Evolutionary conservation across 2,113 vertebrate species (phyloP), one percentile per base, ranked within the genome.

Genomic region (Elephantulus edwardii): DNA sequence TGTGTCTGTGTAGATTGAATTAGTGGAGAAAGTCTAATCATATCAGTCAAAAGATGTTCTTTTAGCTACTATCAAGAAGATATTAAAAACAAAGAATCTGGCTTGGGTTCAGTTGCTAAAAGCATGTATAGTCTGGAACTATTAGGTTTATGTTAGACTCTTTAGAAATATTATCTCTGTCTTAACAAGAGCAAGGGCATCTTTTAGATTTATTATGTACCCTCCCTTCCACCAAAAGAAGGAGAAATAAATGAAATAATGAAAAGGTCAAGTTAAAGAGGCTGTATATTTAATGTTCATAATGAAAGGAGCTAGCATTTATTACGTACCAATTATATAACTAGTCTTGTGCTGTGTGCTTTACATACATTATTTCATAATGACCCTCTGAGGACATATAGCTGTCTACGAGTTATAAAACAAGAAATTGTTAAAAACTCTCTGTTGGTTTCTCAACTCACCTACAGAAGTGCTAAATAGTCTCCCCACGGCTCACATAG

Each of bases 61-160:
- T 96, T 97, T 96, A 96, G 90, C 92, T 96, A 68, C 90, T 44
- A 20, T 83, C 93, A 76, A 56, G 50, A 95, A 96, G 92, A 96
- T 96, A 97, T 97, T 96, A 88, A 97, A 97, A 96, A 96, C 88
- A 95, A 84, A 91, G 94, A 96, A 95, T 96, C 95, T 97, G 97
- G 97, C 97, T 97, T 94, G 71, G 91, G 38, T 97, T 97, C 97
- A 98, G 96, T 91, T 76, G 94, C 91, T 96, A 96, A 96, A 97
- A 96, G 93, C 95, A 93, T 97, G 95, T 91, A 95, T 83, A 95
- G 95, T 97, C 96, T 95, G 96, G 89, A 95, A 95, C 93, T 94
- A 95, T 96, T 92, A 75, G 56, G 75, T 71, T 93, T 95, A 76
- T 68, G 75, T 83, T 83, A 46, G 64, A 93, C 85, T 80, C 26